phyloP scores from a whole-genome alignment of 2,113 vertebrate genomes.

The Sisor rabdophorus region DNA sequence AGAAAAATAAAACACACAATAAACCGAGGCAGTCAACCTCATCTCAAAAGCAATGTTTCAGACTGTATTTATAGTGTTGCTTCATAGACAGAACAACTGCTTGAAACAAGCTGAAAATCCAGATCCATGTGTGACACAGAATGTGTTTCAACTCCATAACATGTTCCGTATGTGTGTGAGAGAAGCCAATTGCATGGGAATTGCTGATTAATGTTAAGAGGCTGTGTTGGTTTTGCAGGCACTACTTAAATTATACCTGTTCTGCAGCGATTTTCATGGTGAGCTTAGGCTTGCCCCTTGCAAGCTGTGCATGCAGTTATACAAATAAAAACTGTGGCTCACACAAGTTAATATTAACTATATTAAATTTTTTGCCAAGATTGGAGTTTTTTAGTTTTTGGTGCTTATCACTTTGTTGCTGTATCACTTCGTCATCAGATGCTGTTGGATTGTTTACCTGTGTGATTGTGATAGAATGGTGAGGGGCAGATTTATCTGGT shows the following conservation, averaged over 20 bases:
- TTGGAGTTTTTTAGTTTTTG: neutral
- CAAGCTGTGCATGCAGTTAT: neutral
- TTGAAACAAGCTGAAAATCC: constrained; percentile 36
- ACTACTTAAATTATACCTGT: constrained; percentile 57
- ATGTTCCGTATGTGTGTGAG: constrained; percentile 57
- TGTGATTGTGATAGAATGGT: too few relatives aligned
- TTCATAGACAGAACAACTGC: constrained; percentile 8
- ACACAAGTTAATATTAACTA: neutral
- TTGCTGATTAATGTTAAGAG: constrained; percentile 62
- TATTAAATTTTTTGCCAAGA: neutral
- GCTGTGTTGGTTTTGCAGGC: constrained; percentile 58
- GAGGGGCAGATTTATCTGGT: too few relatives aligned
- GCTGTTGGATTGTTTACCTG: too few relatives aligned
- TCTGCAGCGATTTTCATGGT: constrained; percentile 50
- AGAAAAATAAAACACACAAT: constrained; percentile 19
- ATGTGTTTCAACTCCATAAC: constrained; percentile 52
- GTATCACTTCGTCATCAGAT: too few relatives aligned
- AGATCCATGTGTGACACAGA: constrained; percentile 43
- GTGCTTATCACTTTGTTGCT: constrained; percentile 33
- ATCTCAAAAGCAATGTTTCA: constrained; percentile 17
- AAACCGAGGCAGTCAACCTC: constrained; percentile 2
- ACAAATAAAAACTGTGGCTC: constrained; percentile 16
- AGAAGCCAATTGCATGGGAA: constrained; percentile 51
- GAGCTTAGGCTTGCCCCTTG: neutral
- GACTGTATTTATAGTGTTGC: constrained; percentile 11